A percentile compares a stretch with the other conserved stretches of the same genome.
phyloP scores from a whole-genome alignment of 2,888 invertebrate genomes.

The Meteorus cinctellus region DNA sequence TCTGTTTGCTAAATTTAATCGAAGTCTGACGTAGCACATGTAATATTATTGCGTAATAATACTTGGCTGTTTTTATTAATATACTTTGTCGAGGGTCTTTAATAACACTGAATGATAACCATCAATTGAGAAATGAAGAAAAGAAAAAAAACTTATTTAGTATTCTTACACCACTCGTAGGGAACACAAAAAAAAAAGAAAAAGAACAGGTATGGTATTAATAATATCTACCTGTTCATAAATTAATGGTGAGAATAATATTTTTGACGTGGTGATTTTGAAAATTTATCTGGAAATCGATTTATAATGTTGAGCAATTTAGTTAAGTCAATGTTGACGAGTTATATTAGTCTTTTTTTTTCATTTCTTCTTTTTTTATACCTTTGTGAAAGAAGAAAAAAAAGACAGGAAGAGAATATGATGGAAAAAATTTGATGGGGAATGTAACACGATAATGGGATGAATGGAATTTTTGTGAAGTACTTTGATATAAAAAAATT shows the following conservation, averaged over 20 bases:
- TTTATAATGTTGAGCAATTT: not conserved
- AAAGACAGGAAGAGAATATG: not conserved
- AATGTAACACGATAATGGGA: no score
- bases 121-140: constrained; percentile 3
- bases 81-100: constrained; percentile 4
- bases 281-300: no score
- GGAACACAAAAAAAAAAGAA: not conserved
- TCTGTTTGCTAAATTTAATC: constrained; percentile 45
- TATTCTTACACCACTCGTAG: not conserved
- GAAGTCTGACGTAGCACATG: not conserved
- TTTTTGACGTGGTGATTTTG: no score
- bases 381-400: not conserved
- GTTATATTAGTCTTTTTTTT: not conserved
- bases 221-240: not conserved
- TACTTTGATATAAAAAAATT: no score
- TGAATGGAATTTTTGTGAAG: no score
- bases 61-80: constrained; percentile 25
- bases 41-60: not conserved
- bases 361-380: not conserved
- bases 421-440: no score
- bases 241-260: not conserved
- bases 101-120: not conserved
- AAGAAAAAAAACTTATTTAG: not conserved
- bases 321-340: not conserved
- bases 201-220: not conserved